A percentile compares a stretch with the other conserved stretches of the same genome.
These are phyloP conservation scores for Gryllus longicercus DNA, from an alignment of 2,888 invertebrate genomes.

Conservation along the genomic window DNA sequence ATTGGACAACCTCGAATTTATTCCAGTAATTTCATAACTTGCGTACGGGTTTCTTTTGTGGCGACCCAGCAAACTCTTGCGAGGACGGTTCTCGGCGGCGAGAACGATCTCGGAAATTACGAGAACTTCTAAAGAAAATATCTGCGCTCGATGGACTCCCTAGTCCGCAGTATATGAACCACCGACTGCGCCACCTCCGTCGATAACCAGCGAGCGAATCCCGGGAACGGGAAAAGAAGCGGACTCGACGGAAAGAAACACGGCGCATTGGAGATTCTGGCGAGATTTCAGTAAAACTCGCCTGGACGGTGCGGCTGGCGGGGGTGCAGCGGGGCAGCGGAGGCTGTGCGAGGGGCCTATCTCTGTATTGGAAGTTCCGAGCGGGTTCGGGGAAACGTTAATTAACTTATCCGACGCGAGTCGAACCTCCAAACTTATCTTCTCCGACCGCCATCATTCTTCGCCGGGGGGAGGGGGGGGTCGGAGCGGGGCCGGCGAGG, in stretches of 20 bases:
- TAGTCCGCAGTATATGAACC: background rate
- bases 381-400: background rate
- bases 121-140: background rate
- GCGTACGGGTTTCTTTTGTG: too few species aligned
- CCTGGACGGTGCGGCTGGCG: background rate
- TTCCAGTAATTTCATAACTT: too few species aligned
- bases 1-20: too few species aligned
- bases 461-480: background rate
- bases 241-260: background rate
- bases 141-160: background rate
- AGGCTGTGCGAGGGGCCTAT: background rate
- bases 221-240: background rate
- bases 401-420: conserved; percentile 1
- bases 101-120: background rate
- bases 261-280: background rate
- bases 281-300: background rate
- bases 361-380: background rate
- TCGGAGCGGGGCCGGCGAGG: too few species aligned
- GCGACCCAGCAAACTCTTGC: too few species aligned
- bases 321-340: background rate
- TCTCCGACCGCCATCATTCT: conserved; percentile 17
- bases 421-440: conserved; percentile 11
- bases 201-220: background rate
- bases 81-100: background rate
- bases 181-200: background rate